Evolutionary conservation across 2,113 vertebrate genomes (phyloP).

Genomic region (Leptodactylus fuscus): DNA sequence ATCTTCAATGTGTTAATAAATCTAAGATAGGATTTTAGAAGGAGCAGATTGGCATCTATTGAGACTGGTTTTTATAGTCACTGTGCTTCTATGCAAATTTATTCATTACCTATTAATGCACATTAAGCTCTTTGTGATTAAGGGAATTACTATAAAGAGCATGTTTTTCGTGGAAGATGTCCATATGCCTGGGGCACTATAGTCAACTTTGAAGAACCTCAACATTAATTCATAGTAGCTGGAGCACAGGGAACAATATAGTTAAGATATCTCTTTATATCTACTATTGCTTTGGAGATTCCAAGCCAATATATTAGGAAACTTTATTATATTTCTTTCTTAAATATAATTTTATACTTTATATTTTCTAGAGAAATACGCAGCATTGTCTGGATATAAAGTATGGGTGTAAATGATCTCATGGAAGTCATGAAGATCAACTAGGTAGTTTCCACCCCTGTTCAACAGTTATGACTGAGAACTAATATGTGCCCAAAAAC

Average conservation of each 20-base stretch:
- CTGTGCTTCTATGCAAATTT: conserved; percentile 10
- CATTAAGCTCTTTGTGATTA: conserved; percentile 29
- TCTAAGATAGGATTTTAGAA: neutral
- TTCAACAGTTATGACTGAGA: too few species aligned
- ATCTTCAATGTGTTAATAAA: conserved; percentile 12
- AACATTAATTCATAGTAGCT: neutral
- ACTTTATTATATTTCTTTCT: neutral
- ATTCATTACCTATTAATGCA: conserved; percentile 31
- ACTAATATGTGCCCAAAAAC: too few species aligned
- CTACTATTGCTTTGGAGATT: neutral
- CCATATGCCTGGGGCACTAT: conserved; percentile 7
- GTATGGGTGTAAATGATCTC: neutral
- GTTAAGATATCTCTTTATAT: neutral
- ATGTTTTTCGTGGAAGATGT: neutral
- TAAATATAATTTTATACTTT: neutral
- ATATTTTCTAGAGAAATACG: too few species aligned
- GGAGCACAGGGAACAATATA: neutral
- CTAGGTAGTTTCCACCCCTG: too few species aligned
- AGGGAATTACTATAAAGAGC: conserved; percentile 27
- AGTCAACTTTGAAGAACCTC: neutral
- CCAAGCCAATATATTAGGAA: neutral
- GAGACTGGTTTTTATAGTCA: neutral
- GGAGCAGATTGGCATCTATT: conserved; percentile 8
- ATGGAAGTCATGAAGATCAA: too few species aligned
- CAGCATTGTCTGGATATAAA: too few species aligned